These are phyloP conservation scores for Vombatus ursinus DNA, from an alignment of 2,113 vertebrate genomes.

Conservation along the genomic window DNA sequence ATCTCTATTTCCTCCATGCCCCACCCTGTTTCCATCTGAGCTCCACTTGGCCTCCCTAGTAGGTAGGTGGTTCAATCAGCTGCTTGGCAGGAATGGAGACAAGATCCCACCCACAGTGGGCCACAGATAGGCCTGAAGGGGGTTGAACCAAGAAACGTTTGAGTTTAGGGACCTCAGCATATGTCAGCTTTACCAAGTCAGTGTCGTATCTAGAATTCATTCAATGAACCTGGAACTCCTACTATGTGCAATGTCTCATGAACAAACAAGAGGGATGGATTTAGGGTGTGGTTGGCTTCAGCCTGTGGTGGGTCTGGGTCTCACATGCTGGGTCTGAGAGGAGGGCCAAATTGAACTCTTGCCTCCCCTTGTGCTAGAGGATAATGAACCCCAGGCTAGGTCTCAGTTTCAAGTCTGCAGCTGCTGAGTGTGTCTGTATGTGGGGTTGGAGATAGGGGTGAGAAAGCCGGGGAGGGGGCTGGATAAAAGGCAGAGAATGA, in stretches of 20 bases:
- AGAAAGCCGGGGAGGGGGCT: constrained; percentile 13
- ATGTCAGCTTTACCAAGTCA: neutral
- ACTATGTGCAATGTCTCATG: neutral
- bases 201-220: neutral
- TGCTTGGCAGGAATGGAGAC: constrained; percentile 57
- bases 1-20: constrained; percentile 56
- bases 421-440: constrained; percentile 68
- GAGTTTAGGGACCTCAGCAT: constrained; percentile 24
- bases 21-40: constrained; percentile 41
- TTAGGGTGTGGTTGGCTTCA: constrained; percentile 4
- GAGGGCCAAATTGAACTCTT: constrained; percentile 63
- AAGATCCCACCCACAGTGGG: constrained; percentile 66
- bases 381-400: neutral
- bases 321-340: constrained; percentile 22
- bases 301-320: constrained; percentile 60
- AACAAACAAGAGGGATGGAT: neutral
- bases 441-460: neutral
- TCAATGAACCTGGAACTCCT: neutral
- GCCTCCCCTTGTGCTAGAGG: constrained; percentile 53
- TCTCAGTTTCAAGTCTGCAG: constrained; percentile 61
- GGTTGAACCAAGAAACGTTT: constrained; percentile 41
- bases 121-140: neutral
- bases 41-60: constrained; percentile 70
- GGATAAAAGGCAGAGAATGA: constrained; percentile 51
- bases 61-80: constrained; percentile 76